Evolutionary conservation across 2,113 vertebrate genomes (phyloP).

Genomic region (Gallinago jamesoni): DNA sequence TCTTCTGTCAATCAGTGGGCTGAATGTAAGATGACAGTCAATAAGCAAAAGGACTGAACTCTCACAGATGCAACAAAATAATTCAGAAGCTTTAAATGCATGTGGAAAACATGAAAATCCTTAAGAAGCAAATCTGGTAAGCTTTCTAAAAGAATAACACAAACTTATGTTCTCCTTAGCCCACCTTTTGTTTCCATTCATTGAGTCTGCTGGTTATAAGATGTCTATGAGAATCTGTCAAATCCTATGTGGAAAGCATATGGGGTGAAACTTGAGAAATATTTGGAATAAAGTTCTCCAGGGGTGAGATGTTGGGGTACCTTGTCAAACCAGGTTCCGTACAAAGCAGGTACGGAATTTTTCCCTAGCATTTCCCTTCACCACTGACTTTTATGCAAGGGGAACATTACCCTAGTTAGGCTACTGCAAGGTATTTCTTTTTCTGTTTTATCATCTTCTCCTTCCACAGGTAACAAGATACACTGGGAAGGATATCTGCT

Average conservation of each 20-base stretch:
- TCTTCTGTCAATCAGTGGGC: slow-evolving; percentile 86
- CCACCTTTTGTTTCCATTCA: background rate
- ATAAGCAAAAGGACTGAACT: slow-evolving; percentile 78
- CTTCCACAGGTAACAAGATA: slow-evolving; percentile 20
- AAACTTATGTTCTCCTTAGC: background rate
- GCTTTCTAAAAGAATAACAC: background rate
- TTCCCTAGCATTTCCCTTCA: background rate
- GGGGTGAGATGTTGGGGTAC: background rate
- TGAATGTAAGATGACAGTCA: slow-evolving; percentile 88
- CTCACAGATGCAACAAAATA: slow-evolving; percentile 70
- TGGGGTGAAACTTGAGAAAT: background rate
- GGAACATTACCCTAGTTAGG: background rate
- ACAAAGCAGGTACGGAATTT: background rate
- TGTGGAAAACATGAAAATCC: slow-evolving; percentile 21
- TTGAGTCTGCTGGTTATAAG: background rate
- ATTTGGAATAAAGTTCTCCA: background rate
- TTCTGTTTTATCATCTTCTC: background rate
- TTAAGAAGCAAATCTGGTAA: slow-evolving; percentile 12
- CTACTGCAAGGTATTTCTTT: background rate
- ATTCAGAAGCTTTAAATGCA: slow-evolving; percentile 9
- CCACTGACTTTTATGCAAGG: background rate
- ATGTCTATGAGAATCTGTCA: background rate
- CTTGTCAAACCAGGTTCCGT: background rate
- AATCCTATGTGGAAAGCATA: background rate
- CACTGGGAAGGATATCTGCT: background rate